A percentile compares a stretch with the other conserved stretches of the same genome.
These are phyloP conservation scores for Apistogramma diplotaenia DNA, from an alignment of 2,113 vertebrate species.

Conservation along the genomic window DNA sequence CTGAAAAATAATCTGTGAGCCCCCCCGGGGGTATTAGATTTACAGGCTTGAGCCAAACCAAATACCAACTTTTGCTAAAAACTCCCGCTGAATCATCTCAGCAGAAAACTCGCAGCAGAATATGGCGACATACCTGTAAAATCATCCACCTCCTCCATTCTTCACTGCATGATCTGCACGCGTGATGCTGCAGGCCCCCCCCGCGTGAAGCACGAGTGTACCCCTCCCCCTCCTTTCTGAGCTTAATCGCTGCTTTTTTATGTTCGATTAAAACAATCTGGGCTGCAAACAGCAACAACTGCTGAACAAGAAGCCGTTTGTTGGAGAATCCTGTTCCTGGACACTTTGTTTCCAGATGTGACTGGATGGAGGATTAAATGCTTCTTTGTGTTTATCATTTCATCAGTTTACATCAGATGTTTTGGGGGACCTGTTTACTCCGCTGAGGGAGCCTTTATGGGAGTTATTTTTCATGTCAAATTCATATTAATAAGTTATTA, in stretches of 20 bases:
- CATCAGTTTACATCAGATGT: background rate
- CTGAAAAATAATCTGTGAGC: constrained; percentile 47
- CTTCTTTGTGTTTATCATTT: constrained; percentile 10
- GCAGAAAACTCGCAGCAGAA: background rate
- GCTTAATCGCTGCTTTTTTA: constrained; percentile 57
- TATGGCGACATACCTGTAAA: background rate
- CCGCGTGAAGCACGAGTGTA: constrained; percentile 44
- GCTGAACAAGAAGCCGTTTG: constrained; percentile 13
- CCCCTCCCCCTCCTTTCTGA: constrained; percentile 42
- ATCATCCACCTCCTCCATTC: background rate
- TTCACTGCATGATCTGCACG: constrained; percentile 47
- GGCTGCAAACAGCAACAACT: constrained; percentile 14
- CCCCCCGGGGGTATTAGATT: constrained; percentile 31
- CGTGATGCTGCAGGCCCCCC: constrained; percentile 31
- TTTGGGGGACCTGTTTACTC: background rate
- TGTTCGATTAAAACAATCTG: constrained; percentile 16
- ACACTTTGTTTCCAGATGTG: background rate
- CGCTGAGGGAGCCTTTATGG: background rate
- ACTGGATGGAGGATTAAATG: background rate
- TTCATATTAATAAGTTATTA: constrained; percentile 37
- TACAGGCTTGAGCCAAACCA: constrained; percentile 32
- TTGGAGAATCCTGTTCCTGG: background rate
- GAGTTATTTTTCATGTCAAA: constrained; percentile 37
- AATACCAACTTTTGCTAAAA: constrained; percentile 42
- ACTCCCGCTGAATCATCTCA: constrained; percentile 15